phyloP scores from a whole-genome alignment of 2,888 invertebrate species.

The Perizoma flavofasciatum region DNA sequence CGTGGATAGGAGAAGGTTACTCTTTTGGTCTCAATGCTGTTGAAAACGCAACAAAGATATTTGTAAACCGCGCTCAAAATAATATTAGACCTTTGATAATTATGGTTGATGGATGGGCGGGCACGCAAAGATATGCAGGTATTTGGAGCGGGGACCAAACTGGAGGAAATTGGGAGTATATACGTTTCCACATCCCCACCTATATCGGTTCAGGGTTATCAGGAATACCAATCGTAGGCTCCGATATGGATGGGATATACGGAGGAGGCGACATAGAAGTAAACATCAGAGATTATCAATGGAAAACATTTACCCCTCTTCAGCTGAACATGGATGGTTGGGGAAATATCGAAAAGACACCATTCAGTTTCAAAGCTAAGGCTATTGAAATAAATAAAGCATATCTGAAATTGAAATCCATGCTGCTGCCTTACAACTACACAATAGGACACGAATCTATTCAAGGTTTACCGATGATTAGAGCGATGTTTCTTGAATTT shows the following conservation, averaged over 20 bases:
- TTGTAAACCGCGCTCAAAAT: conserved; percentile 51
- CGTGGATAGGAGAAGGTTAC: conserved; percentile 75
- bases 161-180: conserved; percentile 78
- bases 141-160: conserved; percentile 76
- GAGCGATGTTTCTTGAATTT: conserved; percentile 76
- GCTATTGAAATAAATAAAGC: conserved; percentile 68
- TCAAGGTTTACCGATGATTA: conserved; percentile 68
- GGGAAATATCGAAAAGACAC: conserved; percentile 68
- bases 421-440: conserved; percentile 74
- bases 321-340: conserved; percentile 79
- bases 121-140: conserved; percentile 71
- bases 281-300: conserved; percentile 74
- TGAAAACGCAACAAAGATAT: conserved; percentile 64
- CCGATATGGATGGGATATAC: conserved; percentile 78
- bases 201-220: conserved; percentile 73
- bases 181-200: conserved; percentile 76
- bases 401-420: conserved; percentile 74
- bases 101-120: conserved; percentile 78
- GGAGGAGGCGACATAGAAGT: conserved; percentile 62
- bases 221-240: conserved; percentile 71
- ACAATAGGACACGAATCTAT: conserved; percentile 64
- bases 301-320: conserved; percentile 76
- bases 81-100: conserved; percentile 63
- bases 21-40: conserved; percentile 72
- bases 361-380: conserved; percentile 66